Evolutionary conservation across 2,888 invertebrate species (phyloP).

Genomic region (Hirudinaria manillensis): DNA sequence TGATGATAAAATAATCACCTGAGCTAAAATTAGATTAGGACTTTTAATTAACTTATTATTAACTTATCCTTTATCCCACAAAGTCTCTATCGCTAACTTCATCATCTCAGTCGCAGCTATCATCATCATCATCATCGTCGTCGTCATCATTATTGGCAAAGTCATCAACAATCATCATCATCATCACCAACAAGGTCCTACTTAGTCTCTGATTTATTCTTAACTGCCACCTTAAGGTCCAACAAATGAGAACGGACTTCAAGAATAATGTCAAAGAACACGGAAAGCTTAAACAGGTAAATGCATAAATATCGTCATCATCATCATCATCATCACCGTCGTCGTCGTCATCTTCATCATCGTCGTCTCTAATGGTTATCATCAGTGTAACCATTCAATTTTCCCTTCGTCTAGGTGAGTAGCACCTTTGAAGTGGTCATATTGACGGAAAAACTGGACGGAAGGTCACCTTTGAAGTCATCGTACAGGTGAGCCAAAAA

Average conservation of each 20-base stretch:
- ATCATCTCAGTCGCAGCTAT: not conserved
- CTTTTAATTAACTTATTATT: not conserved
- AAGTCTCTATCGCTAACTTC: not conserved
- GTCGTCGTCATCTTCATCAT: not conserved
- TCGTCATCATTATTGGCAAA: too few species aligned
- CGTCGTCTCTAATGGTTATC: not conserved
- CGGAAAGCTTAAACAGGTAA: not conserved
- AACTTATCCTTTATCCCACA: not conserved
- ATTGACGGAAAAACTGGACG: slow-evolving; percentile 19
- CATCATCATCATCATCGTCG: too few species aligned
- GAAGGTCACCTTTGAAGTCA: not conserved
- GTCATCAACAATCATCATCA: too few species aligned
- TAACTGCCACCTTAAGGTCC: slow-evolving; percentile 23
- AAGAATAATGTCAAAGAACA: slow-evolving; percentile 6
- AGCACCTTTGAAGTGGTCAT: slow-evolving; percentile 17
- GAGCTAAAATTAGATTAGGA: not conserved
- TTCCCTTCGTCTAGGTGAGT: slow-evolving; percentile 3
- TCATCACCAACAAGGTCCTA: too few species aligned
- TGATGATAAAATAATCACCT: too few species aligned
- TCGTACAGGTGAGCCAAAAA: slow-evolving; percentile 2
- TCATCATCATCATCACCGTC: not conserved
- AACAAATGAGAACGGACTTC: slow-evolving; percentile 37
- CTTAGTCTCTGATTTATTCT: too few species aligned
- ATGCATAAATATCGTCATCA: slow-evolving; percentile 3
- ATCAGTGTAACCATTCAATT: not conserved